phyloP scores from a whole-genome alignment of 2,888 invertebrate genomes.

The Anagyrus pseudococci region DNA sequence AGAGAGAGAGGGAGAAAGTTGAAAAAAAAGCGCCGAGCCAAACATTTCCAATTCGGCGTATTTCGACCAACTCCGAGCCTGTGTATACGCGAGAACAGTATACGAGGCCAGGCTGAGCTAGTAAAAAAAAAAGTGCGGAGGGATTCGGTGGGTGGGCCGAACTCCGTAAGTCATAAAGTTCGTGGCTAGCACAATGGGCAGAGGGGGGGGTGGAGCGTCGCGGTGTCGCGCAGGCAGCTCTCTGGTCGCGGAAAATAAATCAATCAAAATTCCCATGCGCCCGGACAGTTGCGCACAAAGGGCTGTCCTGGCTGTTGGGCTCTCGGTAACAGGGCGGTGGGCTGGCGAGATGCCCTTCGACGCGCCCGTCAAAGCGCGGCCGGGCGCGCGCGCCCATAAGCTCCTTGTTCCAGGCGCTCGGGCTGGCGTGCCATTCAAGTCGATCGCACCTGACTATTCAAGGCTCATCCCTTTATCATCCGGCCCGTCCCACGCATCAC shows the following conservation, averaged over 20 bases:
- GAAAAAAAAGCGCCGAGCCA: too few relatives aligned
- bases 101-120: too few relatives aligned
- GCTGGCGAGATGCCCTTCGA: too few relatives aligned
- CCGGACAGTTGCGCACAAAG: slow-evolving; percentile 20
- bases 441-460: slow-evolving; percentile 33
- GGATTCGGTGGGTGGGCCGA: too few relatives aligned
- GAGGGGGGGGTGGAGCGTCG: background rate
- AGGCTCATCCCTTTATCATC: slow-evolving; percentile 25
- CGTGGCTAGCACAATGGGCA: background rate
- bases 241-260: slow-evolving; percentile 35
- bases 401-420: slow-evolving; percentile 1
- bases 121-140: slow-evolving; percentile 11
- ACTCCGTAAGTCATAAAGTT: slow-evolving; percentile 22
- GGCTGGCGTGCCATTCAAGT: slow-evolving; percentile 20
- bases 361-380: slow-evolving; percentile 21
- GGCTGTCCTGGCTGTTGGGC: background rate
- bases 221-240: background rate
- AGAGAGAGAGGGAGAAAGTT: too few relatives aligned
- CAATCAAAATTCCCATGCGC: slow-evolving; percentile 28
- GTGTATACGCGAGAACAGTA: too few relatives aligned
- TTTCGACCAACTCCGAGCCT: too few relatives aligned
- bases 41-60: too few relatives aligned
- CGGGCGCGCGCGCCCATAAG: slow-evolving; percentile 11
- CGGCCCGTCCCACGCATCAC: background rate
- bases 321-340: too few relatives aligned